Evolutionary conservation across 1,140 invertebrate species (phyloP), one percentile per base, ranked within the genome.

Genomic region (Scaptomyza montana): DNA sequence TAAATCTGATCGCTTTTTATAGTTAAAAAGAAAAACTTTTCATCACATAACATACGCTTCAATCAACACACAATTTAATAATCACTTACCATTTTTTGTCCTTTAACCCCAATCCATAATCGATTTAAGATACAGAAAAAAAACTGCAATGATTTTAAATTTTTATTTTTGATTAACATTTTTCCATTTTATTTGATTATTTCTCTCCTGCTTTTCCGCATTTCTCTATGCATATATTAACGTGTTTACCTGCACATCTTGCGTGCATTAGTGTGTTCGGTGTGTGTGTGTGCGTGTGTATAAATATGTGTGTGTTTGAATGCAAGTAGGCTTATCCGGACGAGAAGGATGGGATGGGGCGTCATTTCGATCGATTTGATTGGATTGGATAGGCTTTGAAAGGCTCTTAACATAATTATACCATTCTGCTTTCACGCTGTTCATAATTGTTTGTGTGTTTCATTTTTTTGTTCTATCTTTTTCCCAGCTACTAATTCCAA

Each of bases 101-200:
- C 12, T 7, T 30, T 54, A n/a, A 12, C 4, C 5, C 8, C 30
- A 51, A 70, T 70, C 43, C 9, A 28, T 21, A 30, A 13, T 30
- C 56, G 25, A 47, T 16, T 8, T 54, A 62, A 50, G 36, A 10
- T 60, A 59, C 5, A 39, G 21, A 25, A 4, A 47, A 39, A 61
- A 39, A 69, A 54, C 33, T 25, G 8, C 43, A 62, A 10, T 47
- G 10, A 39, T 77, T 80, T 82, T 54, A 65, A 67, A 62, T 74
- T 74, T 77, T 65, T 68, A 76, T 81, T 89, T 89, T 89, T 89
- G 87, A 90, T 90, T 90, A 90, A 90, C 89, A 90, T 89, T 90
- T 89, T 90, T 78, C 84, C 82, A 77, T 85, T 90, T 90, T 90
- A 90, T 90, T 90, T 90, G 89, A 90, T 90, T 90, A 90, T 82